Percentiles rank a stretch among this genome's conserved stretches.
These are phyloP conservation scores for Clistopyga incitator DNA, from an alignment of 2,888 invertebrate genomes.

Conservation along the genomic window DNA sequence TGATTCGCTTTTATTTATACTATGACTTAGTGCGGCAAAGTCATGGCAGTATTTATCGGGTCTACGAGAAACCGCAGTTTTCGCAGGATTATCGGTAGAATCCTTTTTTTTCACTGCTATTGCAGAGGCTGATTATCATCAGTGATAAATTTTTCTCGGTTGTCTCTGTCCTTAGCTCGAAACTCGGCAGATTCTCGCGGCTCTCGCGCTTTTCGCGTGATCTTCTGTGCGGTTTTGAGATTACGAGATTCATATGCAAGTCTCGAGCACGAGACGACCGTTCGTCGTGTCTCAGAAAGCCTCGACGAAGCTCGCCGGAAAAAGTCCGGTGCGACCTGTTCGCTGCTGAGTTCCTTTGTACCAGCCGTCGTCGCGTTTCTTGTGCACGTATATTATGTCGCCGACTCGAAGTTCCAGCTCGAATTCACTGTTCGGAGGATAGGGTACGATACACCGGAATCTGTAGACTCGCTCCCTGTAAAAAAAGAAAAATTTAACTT, in stretches of 20 bases:
- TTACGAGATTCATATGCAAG: constrained; percentile 81
- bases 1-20: constrained; percentile 10
- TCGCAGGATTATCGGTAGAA: background rate
- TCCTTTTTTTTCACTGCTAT: constrained; percentile 14
- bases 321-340: constrained; percentile 96
- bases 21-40: constrained; percentile 14
- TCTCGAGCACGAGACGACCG: constrained; percentile 82
- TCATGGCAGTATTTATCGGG: constrained; percentile 56
- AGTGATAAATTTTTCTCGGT: constrained; percentile 45
- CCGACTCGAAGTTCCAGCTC: constrained; percentile 96
- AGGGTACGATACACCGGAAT: constrained; percentile 96
- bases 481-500: constrained; percentile 46
- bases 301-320: constrained; percentile 97
- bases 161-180: constrained; percentile 60
- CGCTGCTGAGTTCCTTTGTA: constrained; percentile 96
- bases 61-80: constrained; percentile 28
- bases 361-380: constrained; percentile 97
- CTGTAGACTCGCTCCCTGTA: constrained; percentile 85
- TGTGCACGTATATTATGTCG: constrained; percentile 95
- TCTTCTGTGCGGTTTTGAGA: background rate
- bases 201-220: background rate
- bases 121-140: background rate
- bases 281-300: constrained; percentile 85
- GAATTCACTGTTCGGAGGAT: constrained; percentile 97
- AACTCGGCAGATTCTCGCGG: constrained; percentile 31